Conservation (phyloP, 1,140 invertebrate species). For the Ericerus pela region DNA sequence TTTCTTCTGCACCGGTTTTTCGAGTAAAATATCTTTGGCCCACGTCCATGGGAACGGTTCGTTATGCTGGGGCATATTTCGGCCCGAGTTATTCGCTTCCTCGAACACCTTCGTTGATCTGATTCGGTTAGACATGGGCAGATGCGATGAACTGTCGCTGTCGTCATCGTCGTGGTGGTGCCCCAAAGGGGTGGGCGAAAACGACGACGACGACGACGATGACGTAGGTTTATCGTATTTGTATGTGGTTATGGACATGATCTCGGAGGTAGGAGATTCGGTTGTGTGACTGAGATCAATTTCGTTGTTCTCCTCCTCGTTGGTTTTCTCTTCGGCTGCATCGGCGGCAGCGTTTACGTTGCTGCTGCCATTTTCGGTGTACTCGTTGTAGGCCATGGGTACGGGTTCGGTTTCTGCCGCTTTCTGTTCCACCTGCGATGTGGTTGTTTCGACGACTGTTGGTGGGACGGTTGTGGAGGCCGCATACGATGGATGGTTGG, state of each 20-base stretch:
- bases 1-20: conserved; percentile 26
- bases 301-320: conserved; percentile 5
- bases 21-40: conserved; percentile 26
- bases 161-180: background rate
- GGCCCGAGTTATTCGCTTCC: background rate
- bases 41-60: conserved; percentile 24
- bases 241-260: background rate
- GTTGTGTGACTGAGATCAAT: conserved; percentile 4
- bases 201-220: no score
- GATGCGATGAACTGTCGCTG: background rate
- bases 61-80: background rate
- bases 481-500: conserved; percentile 39
- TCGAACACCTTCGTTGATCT: conserved; percentile 18
- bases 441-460: conserved; percentile 7
- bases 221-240: background rate
- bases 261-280: conserved; percentile 7
- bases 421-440: conserved; percentile 5
- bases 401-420: conserved; percentile 8
- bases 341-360: conserved; percentile 3
- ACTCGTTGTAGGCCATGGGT: conserved; percentile 9
- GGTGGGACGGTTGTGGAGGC: conserved; percentile 30
- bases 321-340: background rate
- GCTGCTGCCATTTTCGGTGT: conserved; percentile 7
- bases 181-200: no score
- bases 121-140: conserved; percentile 3